Conservation (phyloP, 2,797 vertebrate genomes). For the Protosalanx chinensis region DNA sequence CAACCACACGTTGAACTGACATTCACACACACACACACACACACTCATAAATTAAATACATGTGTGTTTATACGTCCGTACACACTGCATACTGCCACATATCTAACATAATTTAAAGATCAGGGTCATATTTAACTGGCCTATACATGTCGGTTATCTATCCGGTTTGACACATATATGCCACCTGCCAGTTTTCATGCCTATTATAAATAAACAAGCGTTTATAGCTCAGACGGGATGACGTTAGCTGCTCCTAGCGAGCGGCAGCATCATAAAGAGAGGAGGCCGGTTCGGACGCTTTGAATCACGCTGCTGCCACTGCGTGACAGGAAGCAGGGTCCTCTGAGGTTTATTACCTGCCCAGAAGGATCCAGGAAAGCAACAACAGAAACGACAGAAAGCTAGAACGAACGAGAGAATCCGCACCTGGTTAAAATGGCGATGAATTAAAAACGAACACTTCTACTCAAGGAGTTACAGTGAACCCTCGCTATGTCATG, state of each 20-base stretch:
- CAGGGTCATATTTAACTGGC: too few relatives aligned
- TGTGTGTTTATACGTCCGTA: background rate
- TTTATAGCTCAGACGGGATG: background rate
- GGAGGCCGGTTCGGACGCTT: slow-evolving; percentile 6
- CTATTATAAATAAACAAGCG: background rate
- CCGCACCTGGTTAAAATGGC: too few relatives aligned
- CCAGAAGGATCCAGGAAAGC: background rate
- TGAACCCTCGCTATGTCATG: too few relatives aligned
- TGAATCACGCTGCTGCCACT: slow-evolving; percentile 4
- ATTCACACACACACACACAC: background rate
- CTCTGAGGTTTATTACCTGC: background rate
- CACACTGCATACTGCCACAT: background rate
- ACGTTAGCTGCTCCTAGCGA: slow-evolving; percentile 1
- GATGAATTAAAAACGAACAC: too few relatives aligned
- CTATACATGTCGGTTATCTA: too few relatives aligned
- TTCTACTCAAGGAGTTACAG: too few relatives aligned
- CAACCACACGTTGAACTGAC: too few relatives aligned
- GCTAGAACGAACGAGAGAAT: too few relatives aligned
- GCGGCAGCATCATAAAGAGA: too few relatives aligned
- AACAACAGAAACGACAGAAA: background rate
- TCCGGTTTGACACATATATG: too few relatives aligned
- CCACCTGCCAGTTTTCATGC: background rate
- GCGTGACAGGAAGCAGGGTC: slow-evolving; percentile 29
- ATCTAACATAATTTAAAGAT: too few relatives aligned
- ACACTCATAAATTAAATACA: background rate